These are phyloP conservation scores for Drosophila grimshawi DNA, from an alignment of 1,140 invertebrate genomes.

Conservation along the genomic window DNA sequence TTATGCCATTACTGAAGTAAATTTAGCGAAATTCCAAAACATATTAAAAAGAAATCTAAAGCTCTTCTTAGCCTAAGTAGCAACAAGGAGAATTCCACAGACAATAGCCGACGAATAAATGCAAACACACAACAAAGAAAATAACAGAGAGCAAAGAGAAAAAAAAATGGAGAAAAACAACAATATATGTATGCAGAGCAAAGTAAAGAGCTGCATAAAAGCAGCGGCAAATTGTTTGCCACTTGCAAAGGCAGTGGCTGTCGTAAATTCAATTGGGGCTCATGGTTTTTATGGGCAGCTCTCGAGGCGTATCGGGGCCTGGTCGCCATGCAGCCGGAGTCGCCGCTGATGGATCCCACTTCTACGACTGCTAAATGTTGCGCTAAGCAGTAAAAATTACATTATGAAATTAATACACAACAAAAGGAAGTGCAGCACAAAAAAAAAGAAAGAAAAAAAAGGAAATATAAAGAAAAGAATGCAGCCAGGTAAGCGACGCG, in stretches of 20 bases:
- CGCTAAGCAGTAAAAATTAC: conserved; percentile 59
- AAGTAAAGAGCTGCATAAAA: conserved; percentile 20
- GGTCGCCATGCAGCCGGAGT: conserved; percentile 7
- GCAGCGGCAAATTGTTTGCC: conserved; percentile 30
- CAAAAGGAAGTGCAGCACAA: conserved; percentile 9
- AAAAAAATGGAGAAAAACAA: background rate
- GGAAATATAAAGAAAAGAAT: conserved; percentile 2
- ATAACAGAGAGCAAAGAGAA: background rate
- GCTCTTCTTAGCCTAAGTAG: conserved; percentile 7
- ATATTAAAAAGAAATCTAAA: conserved; percentile 4
- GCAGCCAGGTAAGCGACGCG: conserved; percentile 25
- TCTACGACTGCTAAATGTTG: conserved; percentile 32
- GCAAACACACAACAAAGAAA: conserved; percentile 11
- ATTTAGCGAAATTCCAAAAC: background rate
- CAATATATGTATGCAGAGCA: background rate
- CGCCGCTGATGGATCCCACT: conserved; percentile 1
- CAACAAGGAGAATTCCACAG: background rate
- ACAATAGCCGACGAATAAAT: conserved; percentile 10
- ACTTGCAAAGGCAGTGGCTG: conserved; percentile 21
- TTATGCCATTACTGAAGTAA: background rate
- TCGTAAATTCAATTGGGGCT: conserved; percentile 42
- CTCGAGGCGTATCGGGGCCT: conserved; percentile 25
- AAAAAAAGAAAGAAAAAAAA: background rate
- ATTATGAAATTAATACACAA: conserved; percentile 60
- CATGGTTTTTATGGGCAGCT: conserved; percentile 28